phyloP scores from a whole-genome alignment of 37 sponge, comb jelly and placozoan genomes.

The Oopsacas minuta region DNA sequence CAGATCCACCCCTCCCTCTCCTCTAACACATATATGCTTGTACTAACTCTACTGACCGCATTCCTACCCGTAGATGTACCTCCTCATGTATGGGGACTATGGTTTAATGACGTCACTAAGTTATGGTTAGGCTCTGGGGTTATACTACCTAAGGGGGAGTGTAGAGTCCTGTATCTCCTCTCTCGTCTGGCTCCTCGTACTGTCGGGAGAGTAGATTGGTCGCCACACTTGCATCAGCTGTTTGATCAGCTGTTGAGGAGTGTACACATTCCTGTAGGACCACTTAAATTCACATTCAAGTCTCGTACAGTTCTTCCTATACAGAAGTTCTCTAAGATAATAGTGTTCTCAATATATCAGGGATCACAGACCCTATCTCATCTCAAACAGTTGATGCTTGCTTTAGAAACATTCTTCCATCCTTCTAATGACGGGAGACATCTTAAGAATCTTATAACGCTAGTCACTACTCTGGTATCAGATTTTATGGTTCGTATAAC shows the following conservation, averaged over 20 bases:
- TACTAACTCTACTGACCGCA: constrained; percentile 23
- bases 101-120: constrained; percentile 71
- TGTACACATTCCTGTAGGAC: constrained; percentile 61
- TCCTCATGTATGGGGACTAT: constrained; percentile 44
- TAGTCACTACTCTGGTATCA: not conserved
- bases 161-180: constrained; percentile 48
- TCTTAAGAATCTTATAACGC: not conserved
- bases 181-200: constrained; percentile 50
- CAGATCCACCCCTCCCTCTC: constrained; percentile 51
- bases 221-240: constrained; percentile 66
- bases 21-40: constrained; percentile 40
- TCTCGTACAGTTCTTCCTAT: not conserved
- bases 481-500: not conserved
- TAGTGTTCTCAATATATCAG: not conserved
- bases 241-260: constrained; percentile 49
- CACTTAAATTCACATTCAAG: not conserved
- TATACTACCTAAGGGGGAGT: constrained; percentile 21
- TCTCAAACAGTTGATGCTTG: constrained; percentile 45
- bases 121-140: constrained; percentile 37
- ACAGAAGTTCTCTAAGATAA: not conserved
- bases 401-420: constrained; percentile 69
- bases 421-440: constrained; percentile 73
- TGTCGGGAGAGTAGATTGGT: constrained; percentile 75
- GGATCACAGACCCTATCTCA: constrained; percentile 34
- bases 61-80: constrained; percentile 59